Evolutionary conservation across 2,113 vertebrate genomes (phyloP).

Genomic region (Himantopus leucocephalus): DNA sequence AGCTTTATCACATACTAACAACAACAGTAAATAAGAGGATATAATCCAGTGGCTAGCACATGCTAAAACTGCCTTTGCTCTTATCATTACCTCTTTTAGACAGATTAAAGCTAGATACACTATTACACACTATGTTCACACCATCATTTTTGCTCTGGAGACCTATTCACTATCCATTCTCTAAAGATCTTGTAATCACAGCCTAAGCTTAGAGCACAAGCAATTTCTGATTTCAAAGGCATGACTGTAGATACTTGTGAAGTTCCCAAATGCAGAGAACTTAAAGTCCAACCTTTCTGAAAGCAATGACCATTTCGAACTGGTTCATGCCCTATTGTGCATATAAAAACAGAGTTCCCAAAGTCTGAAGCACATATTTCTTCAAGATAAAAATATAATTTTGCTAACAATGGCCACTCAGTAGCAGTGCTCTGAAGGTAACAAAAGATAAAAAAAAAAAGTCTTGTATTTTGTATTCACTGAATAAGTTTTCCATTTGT

Average conservation of each 20-base stretch:
- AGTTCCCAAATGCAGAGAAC: not conserved
- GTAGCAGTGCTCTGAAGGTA: not conserved
- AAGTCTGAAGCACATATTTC: not conserved
- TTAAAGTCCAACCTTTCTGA: not conserved
- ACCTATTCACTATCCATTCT: not conserved
- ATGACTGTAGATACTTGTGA: not conserved
- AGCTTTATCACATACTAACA: not conserved
- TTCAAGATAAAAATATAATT: not conserved
- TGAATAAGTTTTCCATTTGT: not conserved
- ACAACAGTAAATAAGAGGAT: not conserved
- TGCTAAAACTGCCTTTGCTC: not conserved
- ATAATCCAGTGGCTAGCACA: not conserved
- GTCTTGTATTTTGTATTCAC: not conserved
- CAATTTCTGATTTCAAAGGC: not conserved
- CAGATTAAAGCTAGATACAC: not conserved
- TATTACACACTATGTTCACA: not conserved
- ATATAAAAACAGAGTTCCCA: not conserved
- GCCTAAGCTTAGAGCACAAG: not conserved
- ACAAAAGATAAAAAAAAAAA: not conserved
- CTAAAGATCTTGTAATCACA: not conserved
- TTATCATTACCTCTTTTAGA: not conserved
- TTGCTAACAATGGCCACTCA: not conserved
- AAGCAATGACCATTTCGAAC: not conserved
- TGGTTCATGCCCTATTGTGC: accelerated
- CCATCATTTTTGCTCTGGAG: not conserved